Evolutionary conservation across 2,888 invertebrate species (phyloP).

Genomic region (Cotesia congregata): DNA sequence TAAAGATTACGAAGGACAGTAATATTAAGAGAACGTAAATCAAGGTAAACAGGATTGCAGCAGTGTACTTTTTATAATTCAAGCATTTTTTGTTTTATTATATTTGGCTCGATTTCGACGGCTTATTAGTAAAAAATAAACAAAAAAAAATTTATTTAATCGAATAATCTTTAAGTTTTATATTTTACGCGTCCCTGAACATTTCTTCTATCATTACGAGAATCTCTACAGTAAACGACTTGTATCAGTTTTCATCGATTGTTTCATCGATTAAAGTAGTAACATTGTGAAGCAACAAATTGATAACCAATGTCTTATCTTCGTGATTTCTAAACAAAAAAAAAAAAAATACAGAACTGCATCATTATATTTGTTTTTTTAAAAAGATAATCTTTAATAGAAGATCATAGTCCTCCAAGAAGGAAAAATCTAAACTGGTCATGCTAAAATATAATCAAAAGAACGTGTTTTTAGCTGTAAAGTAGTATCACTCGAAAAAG

Average conservation of each 20-base stretch:
- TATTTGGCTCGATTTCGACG: slow-evolving; percentile 3
- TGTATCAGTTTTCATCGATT: slow-evolving; percentile 17
- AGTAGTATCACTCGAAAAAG: neutral
- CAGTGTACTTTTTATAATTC: slow-evolving; percentile 10
- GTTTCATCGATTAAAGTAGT: slow-evolving; percentile 5
- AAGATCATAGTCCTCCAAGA: slow-evolving; percentile 21
- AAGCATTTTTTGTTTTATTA: neutral
- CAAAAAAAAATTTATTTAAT: neutral
- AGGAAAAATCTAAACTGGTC: slow-evolving; percentile 21
- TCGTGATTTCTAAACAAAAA: neutral
- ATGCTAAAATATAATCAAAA: neutral
- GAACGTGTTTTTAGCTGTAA: neutral
- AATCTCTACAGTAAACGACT: slow-evolving; percentile 32
- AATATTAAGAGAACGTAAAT: slow-evolving; percentile 36
- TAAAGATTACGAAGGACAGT: slow-evolving; percentile 26
- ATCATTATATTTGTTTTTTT: neutral
- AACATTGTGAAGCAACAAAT: neutral
- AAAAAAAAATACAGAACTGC: neutral
- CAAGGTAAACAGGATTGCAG: slow-evolving; percentile 54
- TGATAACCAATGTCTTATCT: slow-evolving; percentile 2
- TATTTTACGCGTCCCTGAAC: slow-evolving; percentile 34
- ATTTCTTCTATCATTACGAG: slow-evolving; percentile 31
- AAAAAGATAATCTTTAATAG: slow-evolving; percentile 6
- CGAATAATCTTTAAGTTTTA: slow-evolving; percentile 27
- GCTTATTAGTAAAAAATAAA: neutral